A percentile compares a stretch with the other conserved stretches of the same genome.
Conservation (phyloP, 1,140 invertebrate genomes). For the Archegozetes longisetosus region DNA sequence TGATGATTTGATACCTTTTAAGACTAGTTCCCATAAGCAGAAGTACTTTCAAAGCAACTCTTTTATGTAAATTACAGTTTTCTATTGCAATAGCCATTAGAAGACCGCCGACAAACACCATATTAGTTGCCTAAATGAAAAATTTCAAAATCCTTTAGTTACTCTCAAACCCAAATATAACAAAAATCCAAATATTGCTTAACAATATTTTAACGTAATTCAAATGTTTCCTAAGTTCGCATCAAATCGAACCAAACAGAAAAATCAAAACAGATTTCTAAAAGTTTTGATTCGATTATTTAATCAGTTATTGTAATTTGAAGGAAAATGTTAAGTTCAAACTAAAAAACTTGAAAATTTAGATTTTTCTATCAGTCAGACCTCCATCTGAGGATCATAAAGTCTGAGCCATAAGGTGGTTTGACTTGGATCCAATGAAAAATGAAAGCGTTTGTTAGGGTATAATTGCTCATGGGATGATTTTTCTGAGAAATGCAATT, state of each 20-base stretch:
- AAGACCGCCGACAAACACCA: conserved; percentile 25
- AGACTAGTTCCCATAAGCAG: conserved; percentile 25
- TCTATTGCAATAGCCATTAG: conserved; percentile 32
- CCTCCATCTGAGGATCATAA: too few species aligned
- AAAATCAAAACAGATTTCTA: background rate
- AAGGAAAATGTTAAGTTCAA: too few species aligned
- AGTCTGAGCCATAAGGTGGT: too few species aligned
- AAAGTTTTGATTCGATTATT: background rate
- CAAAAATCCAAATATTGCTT: background rate
- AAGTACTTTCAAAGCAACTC: conserved; percentile 31
- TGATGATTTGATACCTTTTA: background rate
- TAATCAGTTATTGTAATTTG: conserved; percentile 4
- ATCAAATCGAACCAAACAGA: background rate
- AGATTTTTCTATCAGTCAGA: too few species aligned
- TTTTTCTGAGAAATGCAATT: too few species aligned
- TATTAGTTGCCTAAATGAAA: conserved; percentile 47
- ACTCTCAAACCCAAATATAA: background rate
- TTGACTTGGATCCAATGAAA: too few species aligned
- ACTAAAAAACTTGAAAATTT: too few species aligned
- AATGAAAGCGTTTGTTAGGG: too few species aligned
- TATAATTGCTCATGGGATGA: too few species aligned
- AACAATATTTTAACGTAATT: background rate
- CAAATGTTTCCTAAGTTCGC: background rate
- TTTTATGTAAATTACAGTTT: conserved; percentile 30
- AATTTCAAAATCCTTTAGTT: background rate